A percentile compares a stretch with the other conserved stretches of the same genome.
phyloP scores from a whole-genome alignment of 2,888 invertebrate genomes.

The Trichopria drosophilae region DNA sequence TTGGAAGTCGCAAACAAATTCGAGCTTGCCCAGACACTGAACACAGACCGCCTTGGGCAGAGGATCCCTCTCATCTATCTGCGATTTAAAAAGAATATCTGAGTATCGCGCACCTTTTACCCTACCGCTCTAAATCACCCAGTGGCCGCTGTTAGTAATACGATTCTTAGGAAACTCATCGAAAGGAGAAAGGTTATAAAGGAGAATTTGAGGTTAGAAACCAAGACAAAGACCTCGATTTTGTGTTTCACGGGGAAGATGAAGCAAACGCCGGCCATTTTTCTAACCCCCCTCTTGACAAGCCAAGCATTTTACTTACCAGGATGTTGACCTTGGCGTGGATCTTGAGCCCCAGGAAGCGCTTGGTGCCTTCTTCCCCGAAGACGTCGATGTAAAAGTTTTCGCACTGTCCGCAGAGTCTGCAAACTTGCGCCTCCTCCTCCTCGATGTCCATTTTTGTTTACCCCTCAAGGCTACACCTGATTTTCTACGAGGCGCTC shows the following conservation, averaged over 20 bases:
- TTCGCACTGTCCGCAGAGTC: constrained; percentile 53
- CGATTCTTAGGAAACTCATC: constrained; percentile 22
- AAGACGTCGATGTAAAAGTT: constrained; percentile 54
- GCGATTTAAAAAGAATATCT: constrained; percentile 49
- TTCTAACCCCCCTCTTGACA: constrained; percentile 43
- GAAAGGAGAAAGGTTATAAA: neutral
- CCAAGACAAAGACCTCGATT: neutral
- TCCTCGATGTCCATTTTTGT: constrained; percentile 53
- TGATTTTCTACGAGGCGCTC: too few relatives aligned
- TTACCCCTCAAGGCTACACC: constrained; percentile 46
- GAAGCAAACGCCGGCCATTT: constrained; percentile 43
- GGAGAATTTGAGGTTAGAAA: neutral
- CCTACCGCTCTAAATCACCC: neutral
- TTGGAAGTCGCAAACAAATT: constrained; percentile 58
- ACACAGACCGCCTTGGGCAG: constrained; percentile 57
- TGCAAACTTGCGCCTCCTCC: constrained; percentile 50
- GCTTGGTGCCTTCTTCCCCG: constrained; percentile 52
- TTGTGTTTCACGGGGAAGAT: constrained; percentile 13
- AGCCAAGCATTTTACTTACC: constrained; percentile 43
- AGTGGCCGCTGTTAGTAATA: constrained; percentile 31
- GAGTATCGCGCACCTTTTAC: too few relatives aligned
- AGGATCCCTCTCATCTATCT: constrained; percentile 58
- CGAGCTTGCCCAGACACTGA: constrained; percentile 57
- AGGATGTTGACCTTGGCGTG: constrained; percentile 53
- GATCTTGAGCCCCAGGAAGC: constrained; percentile 52